A percentile compares a stretch with the other conserved stretches of the same genome.
Conservation (phyloP, 2,888 invertebrate genomes). For the Campoplex capitator region DNA sequence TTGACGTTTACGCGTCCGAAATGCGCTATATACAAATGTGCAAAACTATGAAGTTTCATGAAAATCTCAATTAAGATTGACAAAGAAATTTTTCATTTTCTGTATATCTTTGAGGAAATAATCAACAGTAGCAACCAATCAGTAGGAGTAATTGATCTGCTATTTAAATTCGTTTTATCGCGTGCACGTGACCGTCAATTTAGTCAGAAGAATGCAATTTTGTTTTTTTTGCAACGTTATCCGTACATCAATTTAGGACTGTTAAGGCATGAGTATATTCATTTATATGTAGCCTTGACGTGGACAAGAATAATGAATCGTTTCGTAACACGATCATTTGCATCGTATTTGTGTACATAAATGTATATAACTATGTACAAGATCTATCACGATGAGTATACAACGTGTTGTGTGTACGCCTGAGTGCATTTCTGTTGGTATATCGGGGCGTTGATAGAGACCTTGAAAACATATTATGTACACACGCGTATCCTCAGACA, state of each 20-base stretch:
- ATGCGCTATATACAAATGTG: too few relatives aligned
- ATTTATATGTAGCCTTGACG: constrained; percentile 69
- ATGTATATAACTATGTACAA: constrained; percentile 5
- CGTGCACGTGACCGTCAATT: neutral
- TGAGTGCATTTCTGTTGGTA: constrained; percentile 30
- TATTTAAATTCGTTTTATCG: neutral
- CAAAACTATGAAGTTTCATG: too few relatives aligned
- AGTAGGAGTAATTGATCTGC: neutral
- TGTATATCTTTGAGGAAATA: neutral
- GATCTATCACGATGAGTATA: constrained; percentile 39
- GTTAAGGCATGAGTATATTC: neutral
- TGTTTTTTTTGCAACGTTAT: neutral
- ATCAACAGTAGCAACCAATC: neutral
- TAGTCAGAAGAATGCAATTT: neutral
- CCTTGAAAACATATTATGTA: constrained; percentile 80
- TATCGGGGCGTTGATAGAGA: constrained; percentile 61
- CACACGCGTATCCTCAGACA: constrained; percentile 10
- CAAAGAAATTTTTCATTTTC: neutral
- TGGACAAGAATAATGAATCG: constrained; percentile 76
- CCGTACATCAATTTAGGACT: constrained; percentile 6
- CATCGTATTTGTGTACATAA: constrained; percentile 51
- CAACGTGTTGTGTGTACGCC: constrained; percentile 40
- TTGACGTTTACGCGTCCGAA: too few relatives aligned
- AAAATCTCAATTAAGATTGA: too few relatives aligned
- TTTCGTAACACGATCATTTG: constrained; percentile 74